Evolutionary conservation across 2,888 invertebrate genomes (phyloP).

Genomic region (Melieria omissa): DNA sequence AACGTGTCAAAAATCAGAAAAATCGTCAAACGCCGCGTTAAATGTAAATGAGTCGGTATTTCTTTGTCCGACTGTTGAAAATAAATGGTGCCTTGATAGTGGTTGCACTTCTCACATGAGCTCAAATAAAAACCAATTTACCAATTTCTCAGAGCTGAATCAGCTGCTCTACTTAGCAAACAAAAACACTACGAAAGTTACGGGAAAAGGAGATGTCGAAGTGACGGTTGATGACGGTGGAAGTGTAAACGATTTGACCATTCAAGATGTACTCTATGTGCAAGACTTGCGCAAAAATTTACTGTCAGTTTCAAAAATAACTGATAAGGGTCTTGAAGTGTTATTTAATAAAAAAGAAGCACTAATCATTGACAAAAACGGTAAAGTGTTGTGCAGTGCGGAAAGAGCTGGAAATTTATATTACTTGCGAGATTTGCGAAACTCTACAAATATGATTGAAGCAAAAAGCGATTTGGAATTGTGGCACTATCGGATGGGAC

Average conservation of each 20-base stretch:
- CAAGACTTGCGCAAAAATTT: slow-evolving; percentile 40
- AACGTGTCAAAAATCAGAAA: neutral
- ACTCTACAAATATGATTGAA: slow-evolving; percentile 19
- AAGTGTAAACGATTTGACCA: slow-evolving; percentile 21
- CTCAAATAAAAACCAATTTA: slow-evolving; percentile 11
- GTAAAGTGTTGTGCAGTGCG: slow-evolving; percentile 26
- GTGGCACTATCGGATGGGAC: slow-evolving; percentile 39
- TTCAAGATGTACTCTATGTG: slow-evolving; percentile 40
- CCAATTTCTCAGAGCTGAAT: slow-evolving; percentile 16
- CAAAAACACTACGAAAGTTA: slow-evolving; percentile 38
- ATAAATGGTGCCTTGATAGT: slow-evolving; percentile 31
- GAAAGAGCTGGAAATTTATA: slow-evolving; percentile 37
- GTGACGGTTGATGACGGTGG: slow-evolving; percentile 9
- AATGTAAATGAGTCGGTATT: slow-evolving; percentile 5
- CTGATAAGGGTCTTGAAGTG: slow-evolving; percentile 35
- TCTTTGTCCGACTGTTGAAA: slow-evolving; percentile 16
- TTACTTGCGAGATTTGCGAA: slow-evolving; percentile 26
- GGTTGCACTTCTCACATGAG: slow-evolving; percentile 32
- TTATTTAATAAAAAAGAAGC: slow-evolving; percentile 30
- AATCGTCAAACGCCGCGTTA: neutral
- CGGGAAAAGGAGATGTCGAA: slow-evolving; percentile 36
- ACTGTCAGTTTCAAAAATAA: slow-evolving; percentile 42
- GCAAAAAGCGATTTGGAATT: slow-evolving; percentile 24
- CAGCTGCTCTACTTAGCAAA: slow-evolving; percentile 38
- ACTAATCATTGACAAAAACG: slow-evolving; percentile 21